Base-by-base conservation (phyloP, 1,140 invertebrate genomes). In the Ostrea denselamellosa region DNA sequence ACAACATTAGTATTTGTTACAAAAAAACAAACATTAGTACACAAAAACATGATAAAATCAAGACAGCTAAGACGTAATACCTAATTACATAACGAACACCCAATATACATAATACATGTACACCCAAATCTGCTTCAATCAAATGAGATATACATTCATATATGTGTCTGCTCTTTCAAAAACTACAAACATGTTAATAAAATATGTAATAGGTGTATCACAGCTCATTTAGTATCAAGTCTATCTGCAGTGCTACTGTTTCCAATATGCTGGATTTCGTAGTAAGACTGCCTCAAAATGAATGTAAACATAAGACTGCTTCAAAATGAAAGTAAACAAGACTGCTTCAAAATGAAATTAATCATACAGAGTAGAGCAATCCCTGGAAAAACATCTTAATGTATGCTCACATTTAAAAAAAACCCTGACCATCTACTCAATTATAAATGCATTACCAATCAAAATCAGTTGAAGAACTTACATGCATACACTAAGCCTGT, bases 201-300 rank as follows among this genome's bases (percentile, higher is more conserved):
- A 77, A 77, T 77, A 56, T 56, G 54, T 56, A 77, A 1, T 17
- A 17, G 12, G 68, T 34, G 25, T 77, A 77, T 77, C 68, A 77
- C 68, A 77, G 68, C 68, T 77, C 10, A 28, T 77, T 8, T 77
- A 28, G 22, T 8, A 77, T 77, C 3, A 68, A 77, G 10, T 28
- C 25, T 25, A 77, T 28, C 22, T 22, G 12, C 68, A 77, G 22
- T 28, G 28, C 12, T 34, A 77, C 68, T 28, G 28, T 77, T 77
- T 14, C 68, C 28, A 25, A 77, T 77, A 77, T 77, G 68, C 25
- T 77, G 68, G 68, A 77, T 77, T 77, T 34, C 12, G 34, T 44
- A 44, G 34, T 44, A 44, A 44, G 34, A 44, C 34, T 44, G 34
- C 34, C 5, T 44, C 34, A 44, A 44, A 44, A 44, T 44, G 34